These are phyloP conservation scores for Nineta flava DNA, from an alignment of 2,888 invertebrate species.

Conservation along the genomic window DNA sequence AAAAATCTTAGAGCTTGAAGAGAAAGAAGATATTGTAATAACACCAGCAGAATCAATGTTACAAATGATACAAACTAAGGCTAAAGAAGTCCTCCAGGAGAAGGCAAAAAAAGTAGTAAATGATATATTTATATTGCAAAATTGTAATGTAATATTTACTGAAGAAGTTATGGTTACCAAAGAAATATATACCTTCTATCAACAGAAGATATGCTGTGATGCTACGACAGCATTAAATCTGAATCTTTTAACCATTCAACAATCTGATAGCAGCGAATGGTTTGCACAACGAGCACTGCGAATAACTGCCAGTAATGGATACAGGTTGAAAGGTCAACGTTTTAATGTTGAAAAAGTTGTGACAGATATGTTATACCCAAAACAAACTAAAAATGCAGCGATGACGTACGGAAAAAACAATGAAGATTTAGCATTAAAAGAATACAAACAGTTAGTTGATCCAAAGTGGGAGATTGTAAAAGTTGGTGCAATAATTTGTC, in stretches of 20 bases:
- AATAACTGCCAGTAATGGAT: slow-evolving; percentile 12
- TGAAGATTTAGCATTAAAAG: slow-evolving; percentile 10
- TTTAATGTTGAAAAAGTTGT: slow-evolving; percentile 11
- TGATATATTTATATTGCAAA: slow-evolving; percentile 2
- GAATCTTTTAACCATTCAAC: too few species aligned
- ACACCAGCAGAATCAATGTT: too few species aligned
- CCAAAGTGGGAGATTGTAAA: slow-evolving; percentile 9
- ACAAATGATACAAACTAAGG: too few species aligned
- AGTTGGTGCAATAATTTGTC: slow-evolving; percentile 12
- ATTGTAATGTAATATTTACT: slow-evolving; percentile 4
- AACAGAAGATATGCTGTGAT: slow-evolving; percentile 9
- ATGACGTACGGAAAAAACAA: slow-evolving; percentile 12
- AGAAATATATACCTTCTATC: slow-evolving; percentile 9
- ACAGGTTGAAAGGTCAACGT: slow-evolving; percentile 11
- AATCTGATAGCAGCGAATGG: too few species aligned
- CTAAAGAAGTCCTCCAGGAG: not conserved
- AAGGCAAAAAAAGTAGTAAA: not conserved
- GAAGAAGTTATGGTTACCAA: slow-evolving; percentile 5
- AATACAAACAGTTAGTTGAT: slow-evolving; percentile 10
- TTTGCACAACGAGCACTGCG: slow-evolving; percentile 6
- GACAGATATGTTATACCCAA: slow-evolving; percentile 8
- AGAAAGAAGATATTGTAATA: too few species aligned
- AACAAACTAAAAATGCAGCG: slow-evolving; percentile 8
- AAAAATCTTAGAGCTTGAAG: too few species aligned
- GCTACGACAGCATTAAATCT: too few species aligned